Evolutionary conservation across 2,113 vertebrate species (phyloP).

Genomic region (Actenoides lindsayi): DNA sequence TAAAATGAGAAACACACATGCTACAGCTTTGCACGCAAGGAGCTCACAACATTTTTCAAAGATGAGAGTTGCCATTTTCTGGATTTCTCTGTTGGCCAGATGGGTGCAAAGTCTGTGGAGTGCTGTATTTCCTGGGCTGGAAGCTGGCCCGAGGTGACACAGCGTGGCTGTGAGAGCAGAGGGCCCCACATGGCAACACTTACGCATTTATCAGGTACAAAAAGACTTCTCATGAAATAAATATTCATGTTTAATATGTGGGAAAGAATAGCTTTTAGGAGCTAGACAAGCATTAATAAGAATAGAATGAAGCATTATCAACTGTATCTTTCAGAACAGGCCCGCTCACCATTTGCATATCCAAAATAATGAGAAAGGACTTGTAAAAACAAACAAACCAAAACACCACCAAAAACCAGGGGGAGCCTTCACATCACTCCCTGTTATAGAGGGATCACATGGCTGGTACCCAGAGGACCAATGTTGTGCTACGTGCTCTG

Average conservation of each 20-base stretch:
- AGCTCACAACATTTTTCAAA: background rate
- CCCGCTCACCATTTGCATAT: background rate
- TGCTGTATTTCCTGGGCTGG: background rate
- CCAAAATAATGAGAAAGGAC: background rate
- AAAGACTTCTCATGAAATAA: background rate
- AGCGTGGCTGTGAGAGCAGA: background rate
- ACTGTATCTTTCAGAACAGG: background rate
- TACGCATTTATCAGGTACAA: accelerated
- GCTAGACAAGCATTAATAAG: background rate
- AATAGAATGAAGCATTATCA: background rate
- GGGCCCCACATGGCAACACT: background rate
- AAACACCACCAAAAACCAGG: no score
- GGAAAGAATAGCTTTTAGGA: background rate
- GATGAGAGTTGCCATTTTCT: background rate
- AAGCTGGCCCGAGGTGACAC: background rate
- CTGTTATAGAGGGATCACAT: background rate
- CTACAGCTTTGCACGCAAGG: background rate
- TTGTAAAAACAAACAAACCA: background rate
- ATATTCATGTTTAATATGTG: background rate
- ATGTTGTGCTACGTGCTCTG: background rate
- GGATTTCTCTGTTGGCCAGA: background rate
- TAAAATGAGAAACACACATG: background rate
- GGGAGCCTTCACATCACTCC: background rate
- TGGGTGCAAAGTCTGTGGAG: background rate
- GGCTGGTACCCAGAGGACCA: background rate